phyloP scores from a whole-genome alignment of 2,888 invertebrate species.

The Dendrolimus pini region DNA sequence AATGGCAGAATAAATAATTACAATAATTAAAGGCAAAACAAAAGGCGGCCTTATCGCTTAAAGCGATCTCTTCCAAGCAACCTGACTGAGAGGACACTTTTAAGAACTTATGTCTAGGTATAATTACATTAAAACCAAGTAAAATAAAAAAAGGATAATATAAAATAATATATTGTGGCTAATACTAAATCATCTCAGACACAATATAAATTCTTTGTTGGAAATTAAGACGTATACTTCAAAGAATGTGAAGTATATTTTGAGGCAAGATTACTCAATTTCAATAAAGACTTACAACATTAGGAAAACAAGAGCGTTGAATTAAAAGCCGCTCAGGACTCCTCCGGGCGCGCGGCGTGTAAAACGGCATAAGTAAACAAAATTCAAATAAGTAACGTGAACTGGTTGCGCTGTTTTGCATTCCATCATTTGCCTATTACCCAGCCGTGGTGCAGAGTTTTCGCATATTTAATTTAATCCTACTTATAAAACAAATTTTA shows the following conservation, averaged over 20 bases:
- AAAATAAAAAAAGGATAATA: too few species aligned
- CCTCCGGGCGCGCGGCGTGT: constrained; percentile 28
- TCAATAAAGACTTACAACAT: constrained; percentile 11
- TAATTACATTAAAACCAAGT: too few species aligned
- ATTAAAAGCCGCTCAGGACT: constrained; percentile 35
- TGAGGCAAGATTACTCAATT: neutral
- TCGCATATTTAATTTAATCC: neutral
- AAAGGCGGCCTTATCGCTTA: too few species aligned
- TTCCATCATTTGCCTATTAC: constrained; percentile 18
- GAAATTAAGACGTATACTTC: too few species aligned
- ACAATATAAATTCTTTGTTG: too few species aligned
- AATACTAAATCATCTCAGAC: too few species aligned
- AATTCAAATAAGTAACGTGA: constrained; percentile 47
- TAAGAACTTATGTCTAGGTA: too few species aligned
- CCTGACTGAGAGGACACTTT: too few species aligned
- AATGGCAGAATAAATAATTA: too few species aligned
- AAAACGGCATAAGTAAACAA: constrained; percentile 46
- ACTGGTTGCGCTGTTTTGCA: constrained; percentile 31
- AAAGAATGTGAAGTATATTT: neutral
- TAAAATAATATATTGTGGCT: too few species aligned
- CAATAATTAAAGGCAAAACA: too few species aligned
- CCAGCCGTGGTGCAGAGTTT: constrained; percentile 2
- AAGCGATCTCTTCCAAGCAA: too few species aligned
- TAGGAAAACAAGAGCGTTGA: constrained; percentile 24
- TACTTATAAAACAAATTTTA: neutral